Base-by-base conservation (phyloP, 2,113 vertebrate species). In the Pampusana beccarii region DNA sequence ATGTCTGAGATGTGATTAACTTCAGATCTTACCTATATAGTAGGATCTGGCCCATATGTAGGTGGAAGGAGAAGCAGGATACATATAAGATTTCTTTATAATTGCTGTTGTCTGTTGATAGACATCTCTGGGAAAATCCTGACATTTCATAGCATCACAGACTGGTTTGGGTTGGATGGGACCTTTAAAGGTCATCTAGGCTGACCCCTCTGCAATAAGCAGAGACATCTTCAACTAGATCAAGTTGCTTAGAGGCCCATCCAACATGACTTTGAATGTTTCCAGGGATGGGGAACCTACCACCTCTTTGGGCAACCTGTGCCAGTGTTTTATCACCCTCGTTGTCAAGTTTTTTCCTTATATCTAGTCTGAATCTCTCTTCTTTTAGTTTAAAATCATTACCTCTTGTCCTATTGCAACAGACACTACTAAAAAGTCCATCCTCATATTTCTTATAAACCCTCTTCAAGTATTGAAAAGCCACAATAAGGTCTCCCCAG, bases 211-310 rank as follows among this genome's bases (percentile, higher is more conserved):
- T 29, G 11, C 17, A 42, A 34, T 1, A 2, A 66, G 5, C 23
- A 62, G 0, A 1, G 25, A 13, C 33, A 61, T 44, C 51, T 46
- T 65, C 20, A 50, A 25, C 29, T 25, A 21, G 2, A 34, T 8
- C 2, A 50, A 13, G 23, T n/a, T 69, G 1, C 24, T 34, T 31
- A 86, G 69, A 67, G 11, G 1, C 17, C 13, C 0, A 0, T 64
- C 24, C 18, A 62, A 31, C 23, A 18, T 42, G 16, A 29, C 10
- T 10, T 44, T 64, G 23, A 78, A 29, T 31, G 13, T n/a, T 61
- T 53, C 64, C 9, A 21, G n/a, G 21, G 9, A 53, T 23, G 13
- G 5, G 26, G 2, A 7, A 54, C 9, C 13, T 51, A 15, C 6
- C 12, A 70, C 3, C 13, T 57, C 25, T 40, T 33, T 48, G 19